phyloP scores from a whole-genome alignment of 2,888 invertebrate species.

The Apamea sordens region DNA sequence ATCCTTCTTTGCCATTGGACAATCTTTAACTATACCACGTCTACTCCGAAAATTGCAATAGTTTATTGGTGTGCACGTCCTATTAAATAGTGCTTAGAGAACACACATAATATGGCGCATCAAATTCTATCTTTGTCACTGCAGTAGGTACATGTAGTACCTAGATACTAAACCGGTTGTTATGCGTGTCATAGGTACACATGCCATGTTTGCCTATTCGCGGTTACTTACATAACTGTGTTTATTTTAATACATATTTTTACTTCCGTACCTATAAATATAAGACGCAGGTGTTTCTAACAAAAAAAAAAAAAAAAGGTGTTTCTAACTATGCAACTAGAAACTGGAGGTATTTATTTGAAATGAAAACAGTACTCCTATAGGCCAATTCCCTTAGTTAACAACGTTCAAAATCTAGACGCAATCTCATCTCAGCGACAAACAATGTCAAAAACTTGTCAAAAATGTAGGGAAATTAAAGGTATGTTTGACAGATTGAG shows the following conservation, averaged over 20 bases:
- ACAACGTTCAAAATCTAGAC: too few species aligned
- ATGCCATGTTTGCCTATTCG: conserved; percentile 25
- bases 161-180: conserved; percentile 31
- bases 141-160: neutral
- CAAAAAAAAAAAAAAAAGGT: too few species aligned
- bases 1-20: neutral
- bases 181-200: conserved; percentile 23
- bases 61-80: too few species aligned
- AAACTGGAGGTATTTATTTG: neutral
- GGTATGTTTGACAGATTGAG: too few species aligned
- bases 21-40: neutral
- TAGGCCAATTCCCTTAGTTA: too few species aligned
- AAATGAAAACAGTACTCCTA: neutral
- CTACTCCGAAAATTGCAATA: neutral
- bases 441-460: too few species aligned
- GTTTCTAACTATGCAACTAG: neutral
- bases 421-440: too few species aligned
- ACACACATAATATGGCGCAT: neutral
- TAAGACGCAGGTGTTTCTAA: neutral
- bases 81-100: neutral
- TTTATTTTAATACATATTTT: conserved; percentile 17
- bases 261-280: conserved; percentile 4
- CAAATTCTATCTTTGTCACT: neutral
- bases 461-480: too few species aligned
- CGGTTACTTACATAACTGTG: conserved; percentile 8